Evolutionary conservation across 2,113 vertebrate genomes (phyloP), one percentile per base, ranked within the genome.

Genomic region (Theristicus caerulescens): DNA sequence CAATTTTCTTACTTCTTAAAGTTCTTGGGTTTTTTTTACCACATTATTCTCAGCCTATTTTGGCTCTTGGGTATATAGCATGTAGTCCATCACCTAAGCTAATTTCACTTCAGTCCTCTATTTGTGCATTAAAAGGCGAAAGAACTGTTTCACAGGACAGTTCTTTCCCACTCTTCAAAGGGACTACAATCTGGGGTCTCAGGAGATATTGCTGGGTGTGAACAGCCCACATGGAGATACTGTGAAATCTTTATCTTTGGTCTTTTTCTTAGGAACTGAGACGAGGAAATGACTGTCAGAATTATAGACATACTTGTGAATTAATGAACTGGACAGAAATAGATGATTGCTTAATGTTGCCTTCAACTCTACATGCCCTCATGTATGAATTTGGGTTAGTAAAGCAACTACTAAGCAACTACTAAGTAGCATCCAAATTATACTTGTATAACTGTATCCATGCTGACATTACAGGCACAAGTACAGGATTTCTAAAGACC

Each of bases 221-320:
- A 94, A 58, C 17, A 92, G 42, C 7, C 13, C 38, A 64, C 52
- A 72, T 7, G 7, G 32, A 93, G 19, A 20, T 64, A 64, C 86
- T 74, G 55, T 84, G 64, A 95, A 95, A 82, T 90, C 17, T 82
- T 87, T 51, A 18, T 79, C 44, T 90, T 93, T 66, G 13, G 13
- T 77, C 7, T 73, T 86, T 70, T 81, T 55, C 14, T 86, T 67
- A 59, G 20, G 19, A 70, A 46, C 7, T 34, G 34, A n/a, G 42
- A 84, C 13, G 29, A 89, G 5, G n/a, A 83, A 92, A 59, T 67
- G 29, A 7, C 51, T 90, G 46, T 47, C 59, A 55, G 36, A 69
- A 62, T 13, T 73, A 27, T 44, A 89, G 46, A 42, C 9, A 13
- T 61, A 27, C 21, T 73, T 62, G 25, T 83, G 67, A 88, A 81